These are phyloP conservation scores for Himalopsyche kuldschensis DNA, from an alignment of 2,888 invertebrate genomes.

Conservation along the genomic window DNA sequence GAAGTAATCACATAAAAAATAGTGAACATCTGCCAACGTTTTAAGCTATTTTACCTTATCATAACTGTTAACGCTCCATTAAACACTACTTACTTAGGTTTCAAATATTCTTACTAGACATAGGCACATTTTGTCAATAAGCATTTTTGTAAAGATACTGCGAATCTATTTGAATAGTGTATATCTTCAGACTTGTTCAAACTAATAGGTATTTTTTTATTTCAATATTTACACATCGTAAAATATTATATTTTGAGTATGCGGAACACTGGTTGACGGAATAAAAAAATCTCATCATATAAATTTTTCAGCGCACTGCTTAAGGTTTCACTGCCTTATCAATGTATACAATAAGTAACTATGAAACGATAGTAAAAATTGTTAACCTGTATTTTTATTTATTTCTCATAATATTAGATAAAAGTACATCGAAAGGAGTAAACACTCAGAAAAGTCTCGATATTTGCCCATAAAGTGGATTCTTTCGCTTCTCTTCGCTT, in stretches of 20 bases:
- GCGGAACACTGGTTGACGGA: too few relatives aligned
- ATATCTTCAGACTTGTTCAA: too few relatives aligned
- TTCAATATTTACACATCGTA: too few relatives aligned
- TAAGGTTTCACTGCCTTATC: not conserved
- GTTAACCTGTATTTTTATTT: not conserved
- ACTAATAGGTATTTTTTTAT: too few relatives aligned
- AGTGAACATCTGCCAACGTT: not conserved
- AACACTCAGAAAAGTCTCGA: not conserved
- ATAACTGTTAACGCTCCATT: not conserved
- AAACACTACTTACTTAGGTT: not conserved
- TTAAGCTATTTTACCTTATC: not conserved
- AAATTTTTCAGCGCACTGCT: not conserved
- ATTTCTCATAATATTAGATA: not conserved
- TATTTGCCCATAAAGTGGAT: not conserved
- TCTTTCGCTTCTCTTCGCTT: slow-evolving; percentile 3
- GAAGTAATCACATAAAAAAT: not conserved
- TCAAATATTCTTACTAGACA: not conserved
- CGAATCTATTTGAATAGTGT: too few relatives aligned
- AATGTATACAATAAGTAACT: not conserved
- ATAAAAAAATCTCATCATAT: too few relatives aligned
- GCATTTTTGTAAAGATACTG: too few relatives aligned
- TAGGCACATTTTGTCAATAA: not conserved
- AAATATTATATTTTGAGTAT: too few relatives aligned
- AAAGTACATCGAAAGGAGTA: not conserved
- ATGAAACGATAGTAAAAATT: not conserved